Base-by-base conservation (phyloP, 2,113 vertebrate species). In the Triplophysa tibetana region DNA sequence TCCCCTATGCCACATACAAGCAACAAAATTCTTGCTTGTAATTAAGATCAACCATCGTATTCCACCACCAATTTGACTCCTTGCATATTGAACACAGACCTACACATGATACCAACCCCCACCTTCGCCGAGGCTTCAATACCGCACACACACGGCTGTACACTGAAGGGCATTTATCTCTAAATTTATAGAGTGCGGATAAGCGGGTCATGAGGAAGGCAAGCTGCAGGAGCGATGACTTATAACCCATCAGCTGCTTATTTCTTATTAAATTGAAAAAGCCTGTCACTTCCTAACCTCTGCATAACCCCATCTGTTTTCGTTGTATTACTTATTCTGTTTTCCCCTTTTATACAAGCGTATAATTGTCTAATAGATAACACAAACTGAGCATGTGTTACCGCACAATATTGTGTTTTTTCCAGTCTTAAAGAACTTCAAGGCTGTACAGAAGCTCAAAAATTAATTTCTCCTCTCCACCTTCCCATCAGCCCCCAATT, bases 101-200 rank as follows among this genome's bases (percentile, higher is more conserved):
- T 21, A 64, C 80, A 43, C 52, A 1, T 52, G 48, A 63, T 23
- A 67, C 19, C 23, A 13, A 54, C 33, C 54, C 24, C 61, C 14
- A 54, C 54, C n/a, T 41, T 24, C 69, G 56, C 17, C 70, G 41
- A n/a, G 52, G 26, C 16, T 16, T 45, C 29, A 29, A 41, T 48
- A 50, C 26, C 43, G n/a, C 24, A 67, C 21, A 73, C 19, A 54
- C 75, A 50, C 43, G 0, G 16, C 9, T 2, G 14, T 12, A 4
- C 52, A 65, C 69, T 45, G 50, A 83, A 70, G 58, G 79, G 23
- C 16, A n/a, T 75, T 67, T 52, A 64, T 70, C 38, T 67, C 33
- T 66, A 80, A 64, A 82, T 84, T 75, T 76, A 80, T 70, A 41
- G 62, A 72, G 24, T 70, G 48, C 52, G 72, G 33, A 61, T 70